Base-by-base conservation (phyloP, 2,888 invertebrate genomes). In the Plagodis pulveraria region DNA sequence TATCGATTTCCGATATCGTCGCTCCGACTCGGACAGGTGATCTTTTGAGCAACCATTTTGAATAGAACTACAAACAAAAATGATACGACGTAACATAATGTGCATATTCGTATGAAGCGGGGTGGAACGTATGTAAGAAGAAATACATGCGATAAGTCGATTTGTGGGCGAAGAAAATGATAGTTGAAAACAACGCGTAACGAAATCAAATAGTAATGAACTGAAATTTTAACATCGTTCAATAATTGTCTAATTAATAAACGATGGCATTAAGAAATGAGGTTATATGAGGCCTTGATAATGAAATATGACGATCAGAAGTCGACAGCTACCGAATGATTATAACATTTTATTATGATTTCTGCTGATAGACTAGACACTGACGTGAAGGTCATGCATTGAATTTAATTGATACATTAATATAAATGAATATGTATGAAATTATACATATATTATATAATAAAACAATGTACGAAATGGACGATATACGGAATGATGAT, bases 1-100 rank as follows among this genome's bases (percentile, higher is more conserved):
- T 76, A 84, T 74, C 80, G 82, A 85, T 83, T 86, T 89, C 89
- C 90, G 90, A 86, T 86, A 89, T 84, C 86, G 88, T 90, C 90
- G 86, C 89, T 89, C 85, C 89, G 86, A 88, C 88, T 85, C 87
- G 91, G 87, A 89, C 89, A 86, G 91, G 84, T 88, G 91, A 88
- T 86, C 84, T 87, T 92, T 91, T 87, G 88, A 87, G 91, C 85
- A 89, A 92, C 92, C 92, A 92, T 92, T 92, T 92, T 92, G 92
- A 83, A 91, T 90, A 91, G 90, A 91, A 92, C 92, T 92, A 92
- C 91, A 91, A 92, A 92, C 86, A 92, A 82, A 92, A 92, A 92
- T 88, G 90, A 91, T 84, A 91, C 86, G 92, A 91, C 91, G 90
- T 92, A 91, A 92, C 92, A 87, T 84, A 90, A 89, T 89, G 91